Evolutionary conservation across 1,140 invertebrate species (phyloP).

Genomic region (Nylanderia fulva): DNA sequence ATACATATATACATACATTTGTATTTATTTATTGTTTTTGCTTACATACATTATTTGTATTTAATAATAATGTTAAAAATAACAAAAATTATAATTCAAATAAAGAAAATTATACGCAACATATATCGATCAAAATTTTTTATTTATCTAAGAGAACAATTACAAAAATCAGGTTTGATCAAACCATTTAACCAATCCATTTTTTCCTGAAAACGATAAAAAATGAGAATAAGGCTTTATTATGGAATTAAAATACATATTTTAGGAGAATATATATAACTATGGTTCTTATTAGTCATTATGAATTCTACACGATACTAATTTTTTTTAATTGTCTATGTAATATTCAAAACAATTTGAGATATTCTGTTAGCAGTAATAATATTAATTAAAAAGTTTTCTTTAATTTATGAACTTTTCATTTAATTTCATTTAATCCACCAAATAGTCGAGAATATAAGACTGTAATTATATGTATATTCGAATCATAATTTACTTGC

Average conservation of each 20-base stretch:
- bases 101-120: no score
- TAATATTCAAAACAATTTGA: neutral
- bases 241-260: neutral
- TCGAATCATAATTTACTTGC: constrained; percentile 65
- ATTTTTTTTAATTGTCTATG: neutral
- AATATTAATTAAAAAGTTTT: neutral
- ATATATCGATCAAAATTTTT: neutral
- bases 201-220: neutral
- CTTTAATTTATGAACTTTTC: neutral
- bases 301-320: neutral
- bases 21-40: no score
- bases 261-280: neutral
- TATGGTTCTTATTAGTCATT: neutral
- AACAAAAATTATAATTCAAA: no score
- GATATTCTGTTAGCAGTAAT: neutral
- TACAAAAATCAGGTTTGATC: neutral
- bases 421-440: no score
- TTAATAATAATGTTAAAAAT: no score
- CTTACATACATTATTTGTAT: no score
- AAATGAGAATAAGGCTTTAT: constrained; percentile 1
- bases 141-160: neutral
- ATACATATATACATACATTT: no score
- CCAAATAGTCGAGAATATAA: neutral
- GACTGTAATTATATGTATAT: neutral
- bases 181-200: neutral